Evolutionary conservation across 2,888 invertebrate species (phyloP), one percentile per base, ranked within the genome.

Genomic region (Caradrina kadenii): DNA sequence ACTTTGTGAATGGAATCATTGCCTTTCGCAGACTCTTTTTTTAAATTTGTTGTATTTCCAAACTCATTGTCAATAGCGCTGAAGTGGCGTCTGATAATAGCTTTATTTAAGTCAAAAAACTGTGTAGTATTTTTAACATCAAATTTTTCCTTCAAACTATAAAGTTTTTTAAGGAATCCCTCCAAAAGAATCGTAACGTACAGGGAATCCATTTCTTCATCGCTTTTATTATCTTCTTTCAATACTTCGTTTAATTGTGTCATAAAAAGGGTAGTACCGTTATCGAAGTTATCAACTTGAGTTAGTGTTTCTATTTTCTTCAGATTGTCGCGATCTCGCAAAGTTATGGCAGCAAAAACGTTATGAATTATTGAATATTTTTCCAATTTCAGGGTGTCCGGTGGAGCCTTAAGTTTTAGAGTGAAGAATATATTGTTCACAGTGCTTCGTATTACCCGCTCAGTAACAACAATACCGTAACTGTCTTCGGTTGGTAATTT

Each of bases 281-380:
- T 87, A 76, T 81, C 83, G 53, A 79, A 66, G 76, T 65, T 83
- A 85, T 82, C 73, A 49, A 81, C 82, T 84, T 85, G 87, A 15
- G 88, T 87, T 62, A 90, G 66, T 78, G 79, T 86, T 7, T 75
- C 79, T 56, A 93, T 87, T 85, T 88, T 80, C 64, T 88, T 88
- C 49, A 92, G 80, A 70, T 76, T 87, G 21, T 86, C 74, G 67
- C 89, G 84, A 73, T 91, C 88, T 80, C 86, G 84, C 31, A 88
- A 73, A 59, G 90, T 88, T 21, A 90, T 78, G 31, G 89, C 87
- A 19, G 86, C 80, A 62, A 94, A 91, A 75, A 86, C 90, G 52
- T 91, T 89, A 73, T 92, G 90, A 65, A 92, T 84, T 26, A 76
- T 79, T 2, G 87, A 83, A 78, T 88, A 90, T 58, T 91, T 87